Evolutionary conservation across 2,113 vertebrate genomes (phyloP).

Genomic region (Andinoacara biseriatus): DNA sequence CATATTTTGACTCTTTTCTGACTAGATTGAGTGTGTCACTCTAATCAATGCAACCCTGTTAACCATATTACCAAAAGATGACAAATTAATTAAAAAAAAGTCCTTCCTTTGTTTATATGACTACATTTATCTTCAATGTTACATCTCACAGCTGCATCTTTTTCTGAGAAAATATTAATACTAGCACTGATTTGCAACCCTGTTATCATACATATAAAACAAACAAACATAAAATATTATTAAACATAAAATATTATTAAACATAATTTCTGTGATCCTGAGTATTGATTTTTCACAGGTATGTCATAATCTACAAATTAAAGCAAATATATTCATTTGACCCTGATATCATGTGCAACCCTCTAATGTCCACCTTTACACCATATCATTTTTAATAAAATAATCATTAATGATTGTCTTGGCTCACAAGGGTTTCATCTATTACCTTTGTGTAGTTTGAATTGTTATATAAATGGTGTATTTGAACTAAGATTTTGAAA

Average conservation of each 20-base stretch:
- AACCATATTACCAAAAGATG: not conserved
- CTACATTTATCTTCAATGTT: not conserved
- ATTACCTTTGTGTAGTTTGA: not conserved
- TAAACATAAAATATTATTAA: too few species aligned
- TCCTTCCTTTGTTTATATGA: not conserved
- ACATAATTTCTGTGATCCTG: too few species aligned
- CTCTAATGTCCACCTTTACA: too few species aligned
- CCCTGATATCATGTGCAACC: too few species aligned
- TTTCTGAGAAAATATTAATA: not conserved
- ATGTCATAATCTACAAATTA: too few species aligned
- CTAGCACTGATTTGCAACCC: not conserved
- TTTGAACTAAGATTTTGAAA: not conserved
- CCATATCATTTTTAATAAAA: too few species aligned
- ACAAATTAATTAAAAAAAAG: not conserved
- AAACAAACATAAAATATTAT: not conserved
- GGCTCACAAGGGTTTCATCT: not conserved
- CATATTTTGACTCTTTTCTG: not conserved
- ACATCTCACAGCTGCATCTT: not conserved
- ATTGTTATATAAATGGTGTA: not conserved
- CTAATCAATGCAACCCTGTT: not conserved
- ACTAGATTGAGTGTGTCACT: not conserved
- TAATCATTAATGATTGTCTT: too few species aligned
- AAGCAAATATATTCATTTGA: too few species aligned
- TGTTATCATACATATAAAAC: too few species aligned
- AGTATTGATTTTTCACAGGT: too few species aligned